phyloP scores from a whole-genome alignment of 2,888 invertebrate genomes.

The Agrotis puta region DNA sequence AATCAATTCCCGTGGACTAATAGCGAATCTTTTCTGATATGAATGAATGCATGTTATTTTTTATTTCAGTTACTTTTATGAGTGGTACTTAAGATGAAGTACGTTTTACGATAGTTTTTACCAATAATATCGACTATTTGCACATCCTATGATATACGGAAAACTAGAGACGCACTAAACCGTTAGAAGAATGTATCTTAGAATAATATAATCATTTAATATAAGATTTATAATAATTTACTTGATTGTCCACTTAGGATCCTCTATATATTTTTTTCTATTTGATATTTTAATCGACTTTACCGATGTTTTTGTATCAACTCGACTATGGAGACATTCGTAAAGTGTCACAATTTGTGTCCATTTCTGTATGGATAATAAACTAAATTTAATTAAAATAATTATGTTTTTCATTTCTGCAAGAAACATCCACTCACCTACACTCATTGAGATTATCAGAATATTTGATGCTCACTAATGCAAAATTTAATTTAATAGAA shows the following conservation, averaged over 20 bases:
- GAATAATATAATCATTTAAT: constrained; percentile 84
- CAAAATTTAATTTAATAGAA: too few species aligned
- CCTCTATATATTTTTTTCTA: constrained; percentile 85
- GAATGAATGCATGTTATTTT: constrained; percentile 54
- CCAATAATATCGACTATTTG: constrained; percentile 67
- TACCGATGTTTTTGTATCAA: constrained; percentile 84
- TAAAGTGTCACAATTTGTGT: constrained; percentile 84
- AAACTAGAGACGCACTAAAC: constrained; percentile 72
- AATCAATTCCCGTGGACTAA: constrained; percentile 62
- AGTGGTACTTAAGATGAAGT: constrained; percentile 58
- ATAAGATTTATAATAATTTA: constrained; percentile 80
- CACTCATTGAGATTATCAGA: too few species aligned
- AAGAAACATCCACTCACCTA: neutral
- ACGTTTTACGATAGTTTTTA: constrained; percentile 54
- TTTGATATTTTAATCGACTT: constrained; percentile 83
- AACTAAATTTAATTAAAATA: constrained; percentile 82
- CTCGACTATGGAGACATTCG: constrained; percentile 81
- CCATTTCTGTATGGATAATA: constrained; percentile 88
- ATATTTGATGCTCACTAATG: too few species aligned
- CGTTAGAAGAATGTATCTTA: constrained; percentile 75
- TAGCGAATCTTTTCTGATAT: constrained; percentile 48
- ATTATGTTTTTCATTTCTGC: constrained; percentile 63
- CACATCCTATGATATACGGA: constrained; percentile 71
- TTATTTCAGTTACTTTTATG: constrained; percentile 53
- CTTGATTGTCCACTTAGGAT: constrained; percentile 81